Base-by-base conservation (phyloP, 2,113 vertebrate genomes). In the Microcebus tavaratra region DNA sequence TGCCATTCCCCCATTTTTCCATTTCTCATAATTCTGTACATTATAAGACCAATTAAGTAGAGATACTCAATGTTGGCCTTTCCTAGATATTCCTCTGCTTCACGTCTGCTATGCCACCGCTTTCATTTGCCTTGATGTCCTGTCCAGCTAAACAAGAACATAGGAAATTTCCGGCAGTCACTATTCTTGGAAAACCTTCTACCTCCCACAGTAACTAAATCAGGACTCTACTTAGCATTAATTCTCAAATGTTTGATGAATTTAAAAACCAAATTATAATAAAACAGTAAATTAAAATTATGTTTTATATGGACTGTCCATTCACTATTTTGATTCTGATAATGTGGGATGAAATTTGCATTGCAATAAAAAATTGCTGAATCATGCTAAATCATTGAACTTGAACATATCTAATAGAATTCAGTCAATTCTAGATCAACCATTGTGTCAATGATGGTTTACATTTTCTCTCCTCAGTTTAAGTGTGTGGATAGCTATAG, bases 231-330 rank as follows among this genome's bases (percentile, higher is more conserved):
- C 31, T 53, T 55, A 25, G 15, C 3, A 48, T 70, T 63, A 29
- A 11, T 53, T 53, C 31, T 68, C 25, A 90, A 82, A 72, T 72
- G 4, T 59, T 68, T 70, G 17, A 80, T 63, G 11, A 87, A 75
- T 79, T 55, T 80, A 36, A 93, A 96, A 48, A 45, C 29, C 23
- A 76, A 95, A 29, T n/a, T 68, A 50, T 27, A 14, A 88, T 36
- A 45, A 92, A 89, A 90, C 23, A 57, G 61, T 65, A 89, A 96
- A 63, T 57, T 53, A 88, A 87, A 82, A 36, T 84, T 31, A 50
- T 55, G 4, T 7, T 68, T 78, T 48, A 1, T 6, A 18, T 59
- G 18, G 2, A 53, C 10, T 57, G 10, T 39, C 17, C 25, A 68
- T 48, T 93, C 20, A 39, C 34, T 39, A 67, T 84, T 84, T 92